phyloP scores from a whole-genome alignment of 2,888 invertebrate species.

The Eledona agricola region DNA sequence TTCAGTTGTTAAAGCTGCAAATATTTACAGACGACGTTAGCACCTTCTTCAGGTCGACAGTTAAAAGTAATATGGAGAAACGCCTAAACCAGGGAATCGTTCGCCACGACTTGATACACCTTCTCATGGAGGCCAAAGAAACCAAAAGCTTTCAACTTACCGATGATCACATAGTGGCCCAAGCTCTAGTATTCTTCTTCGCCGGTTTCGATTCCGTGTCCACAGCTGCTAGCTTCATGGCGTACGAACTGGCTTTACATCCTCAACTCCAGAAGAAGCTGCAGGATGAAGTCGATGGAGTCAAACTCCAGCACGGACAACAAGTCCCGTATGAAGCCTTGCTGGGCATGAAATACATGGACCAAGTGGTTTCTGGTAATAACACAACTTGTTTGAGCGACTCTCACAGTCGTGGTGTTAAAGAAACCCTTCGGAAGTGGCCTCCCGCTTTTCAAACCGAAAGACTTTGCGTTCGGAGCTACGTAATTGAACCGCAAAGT shows the following conservation, averaged over 20 bases:
- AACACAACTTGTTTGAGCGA: no score
- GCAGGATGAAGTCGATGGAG: constrained; percentile 60
- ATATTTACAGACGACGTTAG: not conserved
- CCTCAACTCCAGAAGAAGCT: constrained; percentile 68
- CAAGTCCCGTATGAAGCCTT: constrained; percentile 65
- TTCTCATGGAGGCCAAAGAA: constrained; percentile 17
- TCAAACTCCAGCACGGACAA: constrained; percentile 43
- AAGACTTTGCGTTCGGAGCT: constrained; percentile 52
- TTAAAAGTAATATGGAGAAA: constrained; percentile 1
- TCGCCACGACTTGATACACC: constrained; percentile 16
- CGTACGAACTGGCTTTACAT: constrained; percentile 58
- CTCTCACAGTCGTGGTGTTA: constrained; percentile 1
- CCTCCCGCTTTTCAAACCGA: constrained; percentile 52
- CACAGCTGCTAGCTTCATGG: constrained; percentile 10
- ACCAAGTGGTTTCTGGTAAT: constrained; percentile 70
- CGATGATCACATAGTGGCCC: constrained; percentile 15
- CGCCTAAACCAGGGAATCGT: constrained; percentile 7
- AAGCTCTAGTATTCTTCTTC: constrained; percentile 17
- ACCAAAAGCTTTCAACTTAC: constrained; percentile 5
- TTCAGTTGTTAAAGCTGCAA: constrained; percentile 1
- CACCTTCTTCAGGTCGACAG: not conserved
- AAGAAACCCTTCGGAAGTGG: constrained; percentile 29
- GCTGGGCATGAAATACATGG: constrained; percentile 68
- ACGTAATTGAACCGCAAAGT: constrained; percentile 39
- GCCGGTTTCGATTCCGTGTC: constrained; percentile 19